A percentile compares a stretch with the other conserved stretches of the same genome.
phyloP scores from a whole-genome alignment of 2,797 vertebrate species.

The Alcedo quadribrachys region DNA sequence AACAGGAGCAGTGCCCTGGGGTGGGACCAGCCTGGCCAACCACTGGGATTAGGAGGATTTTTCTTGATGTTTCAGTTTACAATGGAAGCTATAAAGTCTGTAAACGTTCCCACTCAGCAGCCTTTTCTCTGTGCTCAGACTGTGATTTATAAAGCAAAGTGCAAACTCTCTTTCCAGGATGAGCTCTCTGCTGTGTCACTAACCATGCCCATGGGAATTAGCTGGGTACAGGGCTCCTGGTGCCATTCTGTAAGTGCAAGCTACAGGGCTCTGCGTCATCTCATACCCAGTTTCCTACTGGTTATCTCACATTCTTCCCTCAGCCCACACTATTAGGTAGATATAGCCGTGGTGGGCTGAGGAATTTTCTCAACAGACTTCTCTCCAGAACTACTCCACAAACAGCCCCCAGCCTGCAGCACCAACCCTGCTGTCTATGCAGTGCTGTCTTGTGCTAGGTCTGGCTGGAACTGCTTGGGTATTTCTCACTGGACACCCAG shows the following conservation, averaged over 20 bases:
- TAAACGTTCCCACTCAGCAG: background rate
- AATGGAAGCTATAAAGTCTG: background rate
- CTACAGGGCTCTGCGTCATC: background rate
- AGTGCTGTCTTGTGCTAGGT: rapidly evolving
- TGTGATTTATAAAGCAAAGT: background rate
- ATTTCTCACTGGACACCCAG: background rate
- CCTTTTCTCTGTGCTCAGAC: background rate
- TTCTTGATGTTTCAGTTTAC: background rate
- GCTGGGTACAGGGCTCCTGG: background rate
- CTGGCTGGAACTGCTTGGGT: background rate
- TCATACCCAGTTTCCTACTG: background rate
- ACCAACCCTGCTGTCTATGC: background rate
- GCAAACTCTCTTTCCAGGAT: background rate
- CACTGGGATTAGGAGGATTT: background rate
- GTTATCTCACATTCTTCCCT: background rate
- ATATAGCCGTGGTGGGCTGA: background rate
- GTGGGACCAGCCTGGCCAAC: background rate
- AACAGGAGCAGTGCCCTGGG: background rate
- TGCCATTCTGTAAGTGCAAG: background rate
- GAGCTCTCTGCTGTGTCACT: background rate
- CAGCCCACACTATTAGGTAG: background rate
- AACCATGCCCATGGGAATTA: background rate
- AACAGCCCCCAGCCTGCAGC: background rate
- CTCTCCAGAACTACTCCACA: background rate
- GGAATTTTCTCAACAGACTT: background rate